Base-by-base conservation (phyloP, 1,140 invertebrate species). In the Zaprionus tsacasi region DNA sequence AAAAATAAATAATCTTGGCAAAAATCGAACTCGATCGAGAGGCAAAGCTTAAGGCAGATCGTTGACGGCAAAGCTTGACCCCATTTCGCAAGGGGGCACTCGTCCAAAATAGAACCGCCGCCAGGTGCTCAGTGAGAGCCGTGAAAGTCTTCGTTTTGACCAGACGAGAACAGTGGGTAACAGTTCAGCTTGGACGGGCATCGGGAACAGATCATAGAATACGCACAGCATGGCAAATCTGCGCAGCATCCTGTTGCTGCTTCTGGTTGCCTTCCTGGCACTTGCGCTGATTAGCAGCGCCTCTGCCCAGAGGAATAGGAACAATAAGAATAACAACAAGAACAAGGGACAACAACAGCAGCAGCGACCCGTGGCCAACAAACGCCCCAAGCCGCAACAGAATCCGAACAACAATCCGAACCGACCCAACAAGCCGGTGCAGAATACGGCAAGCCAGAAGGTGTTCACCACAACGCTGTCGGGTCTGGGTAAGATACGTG, bases 101-200 rank as follows among this genome's bases (percentile, higher is more conserved):
- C 72, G 63, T 69, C 71, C 54, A 64, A 88, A 89, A 57, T 79
- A 85, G 78, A 85, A 67, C 75, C 56, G 64, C 52, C 43, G 52
- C 45, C 64, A 78, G 48, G 69, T 89, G 85, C 40, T 17, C 40
- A 15, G 40, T 15, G 40, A 54, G 35, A 21, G 15, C 50, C n/a
- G 64, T 67, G 83, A 88, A 88, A 88, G 83, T 88, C 74, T 88
- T 88, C 85, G 17, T 86, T 68, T 67, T 83, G 50, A 69, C 5
- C 52, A 56, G n/a, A 58, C 0, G 12, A 38, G 25, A 48, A 11
- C 38, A 27, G 30, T 48, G 38, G 57, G 11, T 30, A 48, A 67
- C 85, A 75, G 67, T 78, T 81, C 30, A 54, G 48, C 61, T 75
- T 72, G 65, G 61, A 54, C 57, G 25, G 57, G 55, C 35, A 64